Evolutionary conservation across 2,797 vertebrate genomes (phyloP), one percentile per base, ranked within the genome.

Genomic region (Chrosomus eos): DNA sequence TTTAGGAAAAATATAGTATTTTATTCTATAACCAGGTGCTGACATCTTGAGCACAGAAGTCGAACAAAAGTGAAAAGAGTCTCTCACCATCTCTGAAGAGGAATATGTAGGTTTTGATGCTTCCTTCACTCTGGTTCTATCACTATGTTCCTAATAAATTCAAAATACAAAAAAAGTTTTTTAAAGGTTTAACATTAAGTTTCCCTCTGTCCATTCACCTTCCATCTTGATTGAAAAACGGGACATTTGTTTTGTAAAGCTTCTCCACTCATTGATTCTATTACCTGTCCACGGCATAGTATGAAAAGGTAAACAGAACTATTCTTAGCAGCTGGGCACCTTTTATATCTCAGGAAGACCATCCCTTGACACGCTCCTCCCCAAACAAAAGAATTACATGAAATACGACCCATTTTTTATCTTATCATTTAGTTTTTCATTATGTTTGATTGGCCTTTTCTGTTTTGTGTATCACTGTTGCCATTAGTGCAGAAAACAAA

Each of bases 1-100:
- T 99, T 79, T 3, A 66, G n/a, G 1, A 73, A 86, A 68, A 71
- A 55, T 31, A 67, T 40, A 45, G n/a, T 18, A 33, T 40, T 62
- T 80, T 62, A 14, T 8, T 18, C 6, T 51, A 31, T 60, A 62
- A 43, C 8, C n/a, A 62, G 36, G 40, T 5, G 23, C 9, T 64
- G 33, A 58, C 13, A 64, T 26, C 18, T 62, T 43, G 10, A 45
- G n/a, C 18, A 19, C 9, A 43, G 2, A 77, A 26, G 8, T 11
- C 4, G 16, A 55, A 74, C 23, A 53, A 72, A 83, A 45, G 1
- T 13, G 8, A 43, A 36, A 80, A 33, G 36, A 21, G 31, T 4
- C 33, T 62, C 94, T 92, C 90, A 96, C 95, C 95, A 96, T 96
- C 85, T 84, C 91, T 73, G 87, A 84, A 83, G 88, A 84, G 26